A percentile compares a stretch with the other conserved stretches of the same genome.
Evolutionary conservation across 2,797 vertebrate species (phyloP).

Genomic region (Melopsittacus undulatus): DNA sequence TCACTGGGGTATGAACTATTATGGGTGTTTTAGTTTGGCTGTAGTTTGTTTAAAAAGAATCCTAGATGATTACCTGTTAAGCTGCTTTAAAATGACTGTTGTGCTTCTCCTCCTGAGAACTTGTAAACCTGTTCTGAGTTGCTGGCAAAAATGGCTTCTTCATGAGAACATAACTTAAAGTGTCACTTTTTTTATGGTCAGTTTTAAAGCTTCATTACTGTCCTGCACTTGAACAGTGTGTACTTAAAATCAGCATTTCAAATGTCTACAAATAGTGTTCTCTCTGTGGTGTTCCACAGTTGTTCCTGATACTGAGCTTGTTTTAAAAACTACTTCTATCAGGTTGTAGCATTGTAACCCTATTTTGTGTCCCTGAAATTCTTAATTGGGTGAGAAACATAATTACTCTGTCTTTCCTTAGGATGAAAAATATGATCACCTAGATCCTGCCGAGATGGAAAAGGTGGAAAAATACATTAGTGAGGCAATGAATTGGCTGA

Average conservation of each 20-base stretch:
- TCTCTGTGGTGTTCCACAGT: background rate
- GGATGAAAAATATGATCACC: slow-evolving; percentile 90
- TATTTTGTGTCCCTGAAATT: background rate
- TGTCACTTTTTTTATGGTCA: background rate
- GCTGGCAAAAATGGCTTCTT: background rate
- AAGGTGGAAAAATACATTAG: slow-evolving; percentile 86
- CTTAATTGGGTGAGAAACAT: background rate
- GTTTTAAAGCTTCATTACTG: background rate
- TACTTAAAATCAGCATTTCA: background rate
- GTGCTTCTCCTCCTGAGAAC: background rate
- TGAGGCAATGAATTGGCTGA: slow-evolving; percentile 92
- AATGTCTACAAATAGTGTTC: background rate
- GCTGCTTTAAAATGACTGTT: background rate
- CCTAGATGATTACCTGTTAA: background rate
- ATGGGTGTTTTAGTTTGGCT: background rate
- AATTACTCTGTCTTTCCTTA: slow-evolving; percentile 43
- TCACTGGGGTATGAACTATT: background rate
- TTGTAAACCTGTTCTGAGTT: background rate
- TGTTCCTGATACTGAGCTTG: background rate
- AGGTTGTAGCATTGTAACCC: background rate
- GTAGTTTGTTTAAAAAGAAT: background rate
- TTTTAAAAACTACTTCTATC: background rate
- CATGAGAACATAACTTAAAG: background rate
- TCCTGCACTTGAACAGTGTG: background rate
- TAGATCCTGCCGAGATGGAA: slow-evolving; percentile 86